A percentile compares a stretch with the other conserved stretches of the same genome.
phyloP scores from a whole-genome alignment of 1,140 invertebrate species.

The Calephelis nemesis region DNA sequence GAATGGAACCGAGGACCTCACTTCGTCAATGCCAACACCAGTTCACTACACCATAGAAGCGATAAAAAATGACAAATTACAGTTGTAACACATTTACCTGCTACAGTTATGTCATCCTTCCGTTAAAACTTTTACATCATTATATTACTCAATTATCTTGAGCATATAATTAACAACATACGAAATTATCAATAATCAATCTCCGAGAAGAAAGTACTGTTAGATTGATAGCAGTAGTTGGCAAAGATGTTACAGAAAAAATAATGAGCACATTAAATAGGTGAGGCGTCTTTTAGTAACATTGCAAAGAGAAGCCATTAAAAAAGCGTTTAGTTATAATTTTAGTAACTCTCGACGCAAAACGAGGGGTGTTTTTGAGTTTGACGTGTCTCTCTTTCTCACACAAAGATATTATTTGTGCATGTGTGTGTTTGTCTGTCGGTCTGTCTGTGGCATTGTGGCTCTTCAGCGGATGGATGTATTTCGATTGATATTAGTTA shows the following conservation, averaged over 20 bases:
- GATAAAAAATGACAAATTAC: too few relatives aligned
- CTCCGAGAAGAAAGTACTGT: slow-evolving; percentile 65
- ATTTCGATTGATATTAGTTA: too few relatives aligned
- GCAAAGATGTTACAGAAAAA: slow-evolving; percentile 60
- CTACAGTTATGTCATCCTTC: slow-evolving; percentile 24
- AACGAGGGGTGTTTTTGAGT: too few relatives aligned
- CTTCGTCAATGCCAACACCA: too few relatives aligned
- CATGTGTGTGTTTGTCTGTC: too few relatives aligned
- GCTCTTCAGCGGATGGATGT: too few relatives aligned
- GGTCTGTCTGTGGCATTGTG: too few relatives aligned
- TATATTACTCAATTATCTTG: slow-evolving; percentile 66
- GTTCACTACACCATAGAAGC: background rate
- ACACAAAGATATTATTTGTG: too few relatives aligned
- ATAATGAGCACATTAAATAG: slow-evolving; percentile 64
- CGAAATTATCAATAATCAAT: slow-evolving; percentile 72
- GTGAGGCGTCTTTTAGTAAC: slow-evolving; percentile 52
- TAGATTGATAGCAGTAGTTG: slow-evolving; percentile 39
- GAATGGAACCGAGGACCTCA: too few relatives aligned
- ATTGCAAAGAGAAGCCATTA: slow-evolving; percentile 38
- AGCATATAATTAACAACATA: slow-evolving; percentile 59
- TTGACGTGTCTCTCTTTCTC: too few relatives aligned
- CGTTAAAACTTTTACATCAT: slow-evolving; percentile 27
- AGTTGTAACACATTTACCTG: background rate
- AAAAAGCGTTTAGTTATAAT: slow-evolving; percentile 28
- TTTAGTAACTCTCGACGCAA: too few relatives aligned